These are phyloP conservation scores for Anser brachyrhynchus DNA, from an alignment of 2,113 vertebrate species.

Conservation along the genomic window DNA sequence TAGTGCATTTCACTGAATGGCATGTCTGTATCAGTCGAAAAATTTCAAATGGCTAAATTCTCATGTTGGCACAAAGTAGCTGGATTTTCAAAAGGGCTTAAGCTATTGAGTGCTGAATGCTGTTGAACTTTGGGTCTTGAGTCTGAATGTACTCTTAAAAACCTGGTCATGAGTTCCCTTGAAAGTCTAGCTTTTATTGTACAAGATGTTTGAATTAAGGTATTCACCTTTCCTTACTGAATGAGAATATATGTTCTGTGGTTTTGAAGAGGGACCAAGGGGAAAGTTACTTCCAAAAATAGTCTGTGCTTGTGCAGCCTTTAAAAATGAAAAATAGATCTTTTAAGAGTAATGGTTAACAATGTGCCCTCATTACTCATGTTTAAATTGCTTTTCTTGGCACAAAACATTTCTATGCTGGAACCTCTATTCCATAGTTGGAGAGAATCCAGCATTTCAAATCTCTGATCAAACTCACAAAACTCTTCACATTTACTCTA, in stretches of 20 bases:
- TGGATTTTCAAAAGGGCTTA: background rate
- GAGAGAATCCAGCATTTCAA: conserved; percentile 32
- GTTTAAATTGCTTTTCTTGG: conserved; percentile 65
- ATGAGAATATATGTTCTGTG: conserved; percentile 29
- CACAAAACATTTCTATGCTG: background rate
- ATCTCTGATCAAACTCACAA: background rate
- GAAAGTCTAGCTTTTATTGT: conserved; percentile 7
- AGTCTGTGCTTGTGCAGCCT: conserved; percentile 14
- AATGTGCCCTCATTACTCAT: conserved; percentile 36
- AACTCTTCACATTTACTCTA: conserved; percentile 11
- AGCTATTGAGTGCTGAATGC: background rate
- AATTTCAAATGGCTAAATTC: background rate
- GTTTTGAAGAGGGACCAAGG: conserved; percentile 4
- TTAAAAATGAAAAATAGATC: conserved; percentile 54
- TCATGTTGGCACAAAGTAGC: background rate
- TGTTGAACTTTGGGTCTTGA: background rate
- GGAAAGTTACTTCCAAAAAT: conserved; percentile 35
- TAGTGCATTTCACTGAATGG: background rate
- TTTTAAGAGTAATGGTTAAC: conserved; percentile 45
- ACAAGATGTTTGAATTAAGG: conserved; percentile 15
- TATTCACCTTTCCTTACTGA: conserved; percentile 24
- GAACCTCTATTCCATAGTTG: background rate
- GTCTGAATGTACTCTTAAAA: background rate
- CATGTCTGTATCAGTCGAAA: background rate
- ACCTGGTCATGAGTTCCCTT: background rate